These are phyloP conservation scores for Morinoia aosen DNA, from an alignment of 2,888 invertebrate genomes.

Conservation along the genomic window DNA sequence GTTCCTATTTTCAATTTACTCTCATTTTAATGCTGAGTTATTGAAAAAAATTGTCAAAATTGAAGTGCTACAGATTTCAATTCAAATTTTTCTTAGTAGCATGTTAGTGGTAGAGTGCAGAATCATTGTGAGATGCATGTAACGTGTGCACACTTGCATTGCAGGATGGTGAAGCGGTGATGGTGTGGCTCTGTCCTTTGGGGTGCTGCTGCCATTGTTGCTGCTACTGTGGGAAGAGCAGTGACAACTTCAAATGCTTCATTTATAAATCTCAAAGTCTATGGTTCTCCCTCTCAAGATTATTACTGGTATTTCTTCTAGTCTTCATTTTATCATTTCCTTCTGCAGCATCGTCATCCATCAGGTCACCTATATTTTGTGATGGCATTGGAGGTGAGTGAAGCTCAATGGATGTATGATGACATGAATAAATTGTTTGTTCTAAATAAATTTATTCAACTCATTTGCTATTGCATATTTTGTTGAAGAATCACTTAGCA, in stretches of 20 bases:
- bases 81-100: background rate
- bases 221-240: slow-evolving; percentile 21
- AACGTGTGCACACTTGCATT: background rate
- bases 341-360: background rate
- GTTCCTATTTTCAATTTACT: background rate
- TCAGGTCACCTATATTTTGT: slow-evolving; percentile 23
- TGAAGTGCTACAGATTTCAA: background rate
- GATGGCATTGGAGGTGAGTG: slow-evolving; percentile 25
- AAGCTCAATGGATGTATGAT: background rate
- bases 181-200: slow-evolving; percentile 22
- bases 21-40: background rate
- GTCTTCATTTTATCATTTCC: background rate
- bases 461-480: background rate
- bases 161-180: slow-evolving; percentile 52
- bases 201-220: slow-evolving; percentile 40
- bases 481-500: background rate
- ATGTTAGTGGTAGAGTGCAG: background rate
- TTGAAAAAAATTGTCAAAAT: background rate
- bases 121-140: background rate
- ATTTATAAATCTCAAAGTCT: background rate
- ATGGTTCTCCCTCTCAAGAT: background rate
- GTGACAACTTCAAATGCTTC: background rate
- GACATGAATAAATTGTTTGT: background rate
- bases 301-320: background rate
- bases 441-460: background rate